A percentile compares a stretch with the other conserved stretches of the same genome.
These are phyloP conservation scores for Colinus virginianus DNA, from an alignment of 2,113 vertebrate genomes.

Conservation along the genomic window DNA sequence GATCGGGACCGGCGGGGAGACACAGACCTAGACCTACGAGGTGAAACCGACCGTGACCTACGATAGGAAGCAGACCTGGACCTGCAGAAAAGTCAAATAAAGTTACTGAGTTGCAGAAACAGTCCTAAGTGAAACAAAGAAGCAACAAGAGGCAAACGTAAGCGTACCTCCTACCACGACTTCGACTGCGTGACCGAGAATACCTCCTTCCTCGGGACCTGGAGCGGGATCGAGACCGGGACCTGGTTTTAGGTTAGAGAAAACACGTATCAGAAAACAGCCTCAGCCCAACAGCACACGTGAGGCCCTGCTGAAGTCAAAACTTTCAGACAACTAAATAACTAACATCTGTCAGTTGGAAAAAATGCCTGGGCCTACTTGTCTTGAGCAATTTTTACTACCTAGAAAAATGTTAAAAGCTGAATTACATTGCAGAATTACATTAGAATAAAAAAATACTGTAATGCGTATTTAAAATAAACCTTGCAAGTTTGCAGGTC, in stretches of 20 bases:
- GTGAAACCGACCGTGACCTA: conserved; percentile 86
- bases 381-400: conserved; percentile 79
- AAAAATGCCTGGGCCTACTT: conserved; percentile 81
- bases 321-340: conserved; percentile 78
- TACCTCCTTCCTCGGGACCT: conserved; percentile 85
- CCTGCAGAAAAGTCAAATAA: conserved; percentile 47
- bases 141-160: background rate
- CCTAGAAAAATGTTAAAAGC: conserved; percentile 86
- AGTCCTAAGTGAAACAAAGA: background rate
- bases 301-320: conserved; percentile 79
- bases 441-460: conserved; percentile 86
- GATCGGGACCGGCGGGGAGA: conserved; percentile 85
- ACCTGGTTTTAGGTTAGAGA: conserved; percentile 82
- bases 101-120: background rate
- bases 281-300: background rate
- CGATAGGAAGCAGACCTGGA: conserved; percentile 83
- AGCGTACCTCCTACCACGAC: conserved; percentile 85
- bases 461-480: conserved; percentile 95
- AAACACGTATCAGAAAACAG: conserved; percentile 64
- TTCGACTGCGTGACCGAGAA: conserved; percentile 85
- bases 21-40: conserved; percentile 85
- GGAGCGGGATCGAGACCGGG: conserved; percentile 85
- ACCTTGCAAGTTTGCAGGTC: conserved; percentile 96
- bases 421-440: conserved; percentile 86
- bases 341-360: conserved; percentile 78